Evolutionary conservation across 2,797 vertebrate species (phyloP).

Genomic region (Amniataba percoides): DNA sequence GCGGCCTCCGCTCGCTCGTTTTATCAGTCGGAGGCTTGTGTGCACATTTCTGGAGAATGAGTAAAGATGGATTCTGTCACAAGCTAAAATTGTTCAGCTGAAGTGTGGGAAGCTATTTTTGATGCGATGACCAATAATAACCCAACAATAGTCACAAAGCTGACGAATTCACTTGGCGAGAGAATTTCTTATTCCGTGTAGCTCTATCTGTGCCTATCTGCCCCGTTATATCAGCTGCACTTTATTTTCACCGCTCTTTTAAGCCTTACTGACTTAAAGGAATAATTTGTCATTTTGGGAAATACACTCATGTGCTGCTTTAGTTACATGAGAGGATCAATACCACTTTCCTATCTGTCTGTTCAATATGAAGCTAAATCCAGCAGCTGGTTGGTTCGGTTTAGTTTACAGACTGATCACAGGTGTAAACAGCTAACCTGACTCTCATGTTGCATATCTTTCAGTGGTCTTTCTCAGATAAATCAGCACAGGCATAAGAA

Average conservation of each 20-base stretch:
- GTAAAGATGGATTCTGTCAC: constrained; percentile 1
- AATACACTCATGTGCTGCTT: constrained; percentile 4
- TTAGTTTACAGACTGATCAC: constrained; percentile 12
- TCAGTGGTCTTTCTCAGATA: too few species aligned
- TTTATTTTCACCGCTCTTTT: constrained; percentile 14
- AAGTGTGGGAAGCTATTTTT: constrained; percentile 38
- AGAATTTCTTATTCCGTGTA: neutral
- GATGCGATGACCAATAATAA: constrained; percentile 26
- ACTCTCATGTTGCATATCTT: neutral
- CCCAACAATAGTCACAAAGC: constrained; percentile 1
- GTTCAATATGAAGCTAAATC: neutral
- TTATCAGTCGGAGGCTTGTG: constrained; percentile 11
- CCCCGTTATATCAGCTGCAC: constrained; percentile 2
- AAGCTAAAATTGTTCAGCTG: constrained; percentile 5
- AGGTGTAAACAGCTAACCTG: neutral
- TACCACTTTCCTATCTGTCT: neutral
- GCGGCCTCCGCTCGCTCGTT: constrained; percentile 24
- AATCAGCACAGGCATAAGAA: too few species aligned
- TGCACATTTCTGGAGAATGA: constrained; percentile 4
- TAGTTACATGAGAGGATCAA: neutral
- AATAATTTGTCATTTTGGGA: constrained; percentile 8
- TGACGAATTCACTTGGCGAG: neutral
- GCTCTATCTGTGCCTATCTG: constrained; percentile 7
- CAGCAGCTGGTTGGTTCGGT: neutral
- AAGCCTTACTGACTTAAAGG: constrained; percentile 6